Conservation (phyloP, 2,113 vertebrate species). For the Ciconia maguari region DNA sequence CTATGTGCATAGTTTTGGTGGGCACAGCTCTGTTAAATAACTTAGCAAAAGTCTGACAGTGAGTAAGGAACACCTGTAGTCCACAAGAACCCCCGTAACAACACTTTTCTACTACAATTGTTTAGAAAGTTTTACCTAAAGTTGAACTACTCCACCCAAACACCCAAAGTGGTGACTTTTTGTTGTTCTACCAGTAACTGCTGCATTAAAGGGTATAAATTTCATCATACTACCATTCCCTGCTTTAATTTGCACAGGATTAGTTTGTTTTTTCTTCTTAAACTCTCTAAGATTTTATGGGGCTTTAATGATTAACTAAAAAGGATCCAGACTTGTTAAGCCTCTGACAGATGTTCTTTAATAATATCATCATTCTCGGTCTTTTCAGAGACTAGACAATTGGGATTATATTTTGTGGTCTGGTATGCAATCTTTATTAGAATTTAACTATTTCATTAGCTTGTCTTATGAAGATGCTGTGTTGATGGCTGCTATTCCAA, state of each 20-base stretch:
- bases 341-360: conserved; percentile 21
- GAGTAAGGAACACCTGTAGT: not conserved
- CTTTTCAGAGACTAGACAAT: not conserved
- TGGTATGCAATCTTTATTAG: not conserved
- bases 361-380: not conserved
- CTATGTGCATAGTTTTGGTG: not conserved
- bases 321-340: conserved; percentile 6
- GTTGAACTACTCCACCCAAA: not conserved
- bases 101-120: not conserved
- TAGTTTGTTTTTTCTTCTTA: not conserved
- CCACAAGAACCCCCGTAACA: not conserved
- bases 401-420: not conserved
- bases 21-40: not conserved
- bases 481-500: not conserved
- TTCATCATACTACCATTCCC: not conserved
- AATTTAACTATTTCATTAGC: not conserved
- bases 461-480: not conserved
- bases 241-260: not conserved
- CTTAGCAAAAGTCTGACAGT: not conserved
- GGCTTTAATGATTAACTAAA: not conserved
- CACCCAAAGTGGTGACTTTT: not conserved
- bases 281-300: not conserved
- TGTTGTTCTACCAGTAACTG: not conserved
- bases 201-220: not conserved
- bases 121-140: not conserved